Evolutionary conservation across 2,113 vertebrate species (phyloP), one percentile per base, ranked within the genome.

Genomic region (Anser brachyrhynchus): DNA sequence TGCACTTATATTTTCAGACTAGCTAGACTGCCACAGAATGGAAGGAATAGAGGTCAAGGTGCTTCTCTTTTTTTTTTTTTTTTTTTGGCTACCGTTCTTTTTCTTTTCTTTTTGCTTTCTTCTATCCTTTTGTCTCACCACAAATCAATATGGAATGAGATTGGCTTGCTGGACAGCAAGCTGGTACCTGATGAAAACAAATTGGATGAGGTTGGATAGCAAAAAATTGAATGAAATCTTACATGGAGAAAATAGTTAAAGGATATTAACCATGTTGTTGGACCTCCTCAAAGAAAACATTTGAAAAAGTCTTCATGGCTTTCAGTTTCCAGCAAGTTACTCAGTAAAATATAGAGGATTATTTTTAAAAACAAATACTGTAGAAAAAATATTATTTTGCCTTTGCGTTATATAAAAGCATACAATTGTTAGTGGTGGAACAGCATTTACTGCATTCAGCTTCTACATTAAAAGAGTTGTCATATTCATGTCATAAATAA

Each of bases 401-500:
- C 11, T 43, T 61, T 77, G 58, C 4, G 4, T 72, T 81, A 84
- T 91, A 76, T 15, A 80, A 82, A 41, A n/a, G 13, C 62, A 62
- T 87, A 51, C 31, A 55, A 35, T 84, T 12, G 2, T 54, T 82
- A 92, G 66, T 51, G 72, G 64, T 90, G 31, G 57, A 94, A 75
- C 25, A 85, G 55, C 57, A 90, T 72, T 90, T 77, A 71, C 55
- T 92, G n/a, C 71, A 58, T 44, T 92, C 58, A 44, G 37, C 62
- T 77, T 39, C 43, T 59, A 37, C 74, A 74, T n/a, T 89, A 89
- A 87, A 74, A 90, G 51, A 78, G 66, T 59, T 95, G 79, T 94
- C 90, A 87, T 80, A 89, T 41, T 87, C 90, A 44, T 77, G 73
- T 80, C 84, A 90, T 78, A 94, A 94, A 96, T 92, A 94, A 95